Conservation (phyloP, 1,140 invertebrate genomes). For the Calycopis cecrops region DNA sequence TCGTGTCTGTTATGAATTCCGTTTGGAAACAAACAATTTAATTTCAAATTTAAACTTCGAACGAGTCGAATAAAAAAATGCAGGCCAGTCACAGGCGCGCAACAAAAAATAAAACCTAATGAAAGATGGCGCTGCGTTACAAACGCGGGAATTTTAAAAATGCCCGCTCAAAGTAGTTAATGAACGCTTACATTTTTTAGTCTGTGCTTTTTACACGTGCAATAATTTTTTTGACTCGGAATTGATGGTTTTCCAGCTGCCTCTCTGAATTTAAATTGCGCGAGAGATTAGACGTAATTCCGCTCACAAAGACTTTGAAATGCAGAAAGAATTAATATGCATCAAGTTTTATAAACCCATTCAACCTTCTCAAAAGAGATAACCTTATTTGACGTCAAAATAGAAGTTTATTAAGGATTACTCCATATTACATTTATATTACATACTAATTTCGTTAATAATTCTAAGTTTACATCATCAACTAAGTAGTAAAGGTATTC, state of each 20-base stretch:
- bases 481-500: too few species aligned
- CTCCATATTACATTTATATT: too few species aligned
- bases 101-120: slow-evolving; percentile 33
- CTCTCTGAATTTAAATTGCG: slow-evolving; percentile 6
- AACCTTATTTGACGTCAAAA: too few species aligned
- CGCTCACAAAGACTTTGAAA: too few species aligned
- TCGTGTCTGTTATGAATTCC: slow-evolving; percentile 4
- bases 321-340: too few species aligned
- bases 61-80: slow-evolving; percentile 27
- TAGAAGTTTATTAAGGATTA: too few species aligned
- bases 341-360: too few species aligned
- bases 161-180: slow-evolving; percentile 12
- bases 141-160: slow-evolving; percentile 20
- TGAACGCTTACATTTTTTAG: slow-evolving; percentile 15
- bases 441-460: too few species aligned
- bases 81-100: slow-evolving; percentile 19
- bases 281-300: background rate
- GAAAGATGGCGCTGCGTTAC: slow-evolving; percentile 17
- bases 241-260: background rate
- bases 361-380: too few species aligned
- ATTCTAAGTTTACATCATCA: too few species aligned
- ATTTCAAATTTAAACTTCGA: slow-evolving; percentile 24
- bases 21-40: slow-evolving; percentile 19
- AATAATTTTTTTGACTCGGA: slow-evolving; percentile 1
- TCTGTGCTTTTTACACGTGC: slow-evolving; percentile 11